A percentile compares a stretch with the other conserved stretches of the same genome.
These are phyloP conservation scores for Agrochola macilenta DNA, from an alignment of 2,888 invertebrate species.

Conservation along the genomic window DNA sequence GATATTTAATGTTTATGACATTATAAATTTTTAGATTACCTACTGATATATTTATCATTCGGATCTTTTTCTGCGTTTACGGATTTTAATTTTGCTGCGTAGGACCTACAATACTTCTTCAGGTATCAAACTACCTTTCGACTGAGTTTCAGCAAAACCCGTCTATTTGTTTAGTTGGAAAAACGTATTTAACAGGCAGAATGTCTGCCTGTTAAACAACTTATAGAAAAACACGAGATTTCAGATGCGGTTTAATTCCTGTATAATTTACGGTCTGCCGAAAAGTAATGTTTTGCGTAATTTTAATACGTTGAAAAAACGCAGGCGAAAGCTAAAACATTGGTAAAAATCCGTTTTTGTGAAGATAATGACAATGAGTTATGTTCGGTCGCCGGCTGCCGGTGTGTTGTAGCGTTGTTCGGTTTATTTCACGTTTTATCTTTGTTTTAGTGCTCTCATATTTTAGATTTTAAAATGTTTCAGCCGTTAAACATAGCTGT, in stretches of 20 bases:
- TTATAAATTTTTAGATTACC: not conserved
- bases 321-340: slow-evolving; percentile 4
- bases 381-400: slow-evolving; percentile 41
- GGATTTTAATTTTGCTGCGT: not conserved
- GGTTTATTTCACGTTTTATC: slow-evolving; percentile 37
- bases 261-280: not conserved
- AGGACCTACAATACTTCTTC: not conserved
- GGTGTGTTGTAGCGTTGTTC: slow-evolving; percentile 16
- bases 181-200: not conserved
- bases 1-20: not conserved
- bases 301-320: slow-evolving; percentile 24
- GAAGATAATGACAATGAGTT: slow-evolving; percentile 47
- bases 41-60: not conserved
- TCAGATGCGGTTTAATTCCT: not conserved
- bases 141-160: too few relatives aligned
- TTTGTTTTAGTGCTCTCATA: slow-evolving; percentile 32
- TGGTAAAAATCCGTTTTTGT: slow-evolving; percentile 41
- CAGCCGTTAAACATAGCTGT: not conserved
- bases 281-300: slow-evolving; percentile 32
- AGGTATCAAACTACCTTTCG: not conserved
- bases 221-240: not conserved
- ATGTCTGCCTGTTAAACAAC: too few relatives aligned
- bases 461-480: slow-evolving; percentile 21
- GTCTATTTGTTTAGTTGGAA: too few relatives aligned
- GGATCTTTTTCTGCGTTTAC: too few relatives aligned